Percentiles rank a stretch among this genome's conserved stretches.
Evolutionary conservation across 1,140 invertebrate species (phyloP).

Genomic region (Eumeta japonica): DNA sequence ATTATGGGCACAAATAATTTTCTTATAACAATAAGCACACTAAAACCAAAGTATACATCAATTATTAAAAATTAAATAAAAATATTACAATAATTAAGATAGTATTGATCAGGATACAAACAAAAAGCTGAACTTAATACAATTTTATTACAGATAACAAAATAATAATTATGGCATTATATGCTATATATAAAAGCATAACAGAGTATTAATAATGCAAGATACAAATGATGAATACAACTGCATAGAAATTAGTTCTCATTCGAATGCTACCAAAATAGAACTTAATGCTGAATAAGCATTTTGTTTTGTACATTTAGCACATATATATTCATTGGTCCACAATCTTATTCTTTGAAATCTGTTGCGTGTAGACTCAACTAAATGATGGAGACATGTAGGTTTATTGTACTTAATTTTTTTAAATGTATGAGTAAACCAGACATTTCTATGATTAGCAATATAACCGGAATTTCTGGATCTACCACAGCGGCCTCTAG

Average conservation of each 20-base stretch:
- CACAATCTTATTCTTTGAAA: no score
- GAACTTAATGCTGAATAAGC: slow-evolving; percentile 41
- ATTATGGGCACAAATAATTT: no score
- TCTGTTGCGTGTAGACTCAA: not conserved
- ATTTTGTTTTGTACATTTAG: slow-evolving; percentile 26
- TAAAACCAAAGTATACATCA: slow-evolving; percentile 10
- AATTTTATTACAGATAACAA: not conserved
- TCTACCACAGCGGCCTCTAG: not conserved
- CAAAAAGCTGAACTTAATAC: not conserved
- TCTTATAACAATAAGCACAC: no score
- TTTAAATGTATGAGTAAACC: no score
- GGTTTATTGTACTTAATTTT: not conserved
- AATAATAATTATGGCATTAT: no score
- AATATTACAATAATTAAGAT: slow-evolving; percentile 5
- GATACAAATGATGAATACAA: no score
- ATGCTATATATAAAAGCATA: no score
- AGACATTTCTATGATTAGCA: no score
- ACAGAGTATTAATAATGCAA: not conserved
- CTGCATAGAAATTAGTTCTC: slow-evolving; percentile 13
- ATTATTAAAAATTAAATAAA: slow-evolving; percentile 15
- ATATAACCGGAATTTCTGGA: not conserved
- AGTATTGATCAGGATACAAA: no score
- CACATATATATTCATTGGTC: slow-evolving; percentile 19
- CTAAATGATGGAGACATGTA: not conserved
- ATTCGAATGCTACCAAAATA: slow-evolving; percentile 41